Conservation (phyloP, 2,888 invertebrate genomes). For the Druceiella hillmani region DNA sequence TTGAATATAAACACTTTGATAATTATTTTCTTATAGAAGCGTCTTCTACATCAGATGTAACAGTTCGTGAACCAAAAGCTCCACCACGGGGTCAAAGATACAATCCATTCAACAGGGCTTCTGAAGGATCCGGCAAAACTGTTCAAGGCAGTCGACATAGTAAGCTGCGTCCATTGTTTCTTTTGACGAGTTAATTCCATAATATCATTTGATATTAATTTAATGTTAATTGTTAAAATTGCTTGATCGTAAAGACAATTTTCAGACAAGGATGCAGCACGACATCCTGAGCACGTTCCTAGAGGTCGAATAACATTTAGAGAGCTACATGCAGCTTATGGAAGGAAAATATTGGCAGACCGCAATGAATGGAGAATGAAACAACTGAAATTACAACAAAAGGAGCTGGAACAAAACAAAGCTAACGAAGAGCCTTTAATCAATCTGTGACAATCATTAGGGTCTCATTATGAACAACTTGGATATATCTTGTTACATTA, state of each 20-base stretch:
- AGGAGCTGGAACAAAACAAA: no score
- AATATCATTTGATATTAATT: conserved; percentile 1
- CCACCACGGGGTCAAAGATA: conserved; percentile 75
- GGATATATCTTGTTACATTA: no score
- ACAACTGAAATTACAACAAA: conserved; percentile 35
- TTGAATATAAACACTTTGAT: no score
- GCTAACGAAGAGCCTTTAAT: no score
- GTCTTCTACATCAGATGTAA: conserved; percentile 33
- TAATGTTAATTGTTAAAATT: conserved; percentile 9
- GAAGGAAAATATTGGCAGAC: conserved; percentile 61
- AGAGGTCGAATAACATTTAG: conserved; percentile 56
- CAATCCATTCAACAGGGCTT: conserved; percentile 73
- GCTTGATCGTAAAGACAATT: no score
- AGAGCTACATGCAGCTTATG: conserved; percentile 65
- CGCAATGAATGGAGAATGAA: conserved; percentile 63
- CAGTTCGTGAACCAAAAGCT: conserved; percentile 56
- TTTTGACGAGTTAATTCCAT: not conserved
- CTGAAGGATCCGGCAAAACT: conserved; percentile 31
- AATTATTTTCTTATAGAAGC: not conserved
- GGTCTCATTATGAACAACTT: no score
- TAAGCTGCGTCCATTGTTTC: conserved; percentile 28
- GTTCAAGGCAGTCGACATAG: conserved; percentile 42
- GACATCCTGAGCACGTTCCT: conserved; percentile 38
- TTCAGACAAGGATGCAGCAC: conserved; percentile 39
- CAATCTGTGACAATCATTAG: no score